Evolutionary conservation across 2,888 invertebrate species (phyloP), one percentile per base, ranked within the genome.

Genomic region (Chouioia cunea): DNA sequence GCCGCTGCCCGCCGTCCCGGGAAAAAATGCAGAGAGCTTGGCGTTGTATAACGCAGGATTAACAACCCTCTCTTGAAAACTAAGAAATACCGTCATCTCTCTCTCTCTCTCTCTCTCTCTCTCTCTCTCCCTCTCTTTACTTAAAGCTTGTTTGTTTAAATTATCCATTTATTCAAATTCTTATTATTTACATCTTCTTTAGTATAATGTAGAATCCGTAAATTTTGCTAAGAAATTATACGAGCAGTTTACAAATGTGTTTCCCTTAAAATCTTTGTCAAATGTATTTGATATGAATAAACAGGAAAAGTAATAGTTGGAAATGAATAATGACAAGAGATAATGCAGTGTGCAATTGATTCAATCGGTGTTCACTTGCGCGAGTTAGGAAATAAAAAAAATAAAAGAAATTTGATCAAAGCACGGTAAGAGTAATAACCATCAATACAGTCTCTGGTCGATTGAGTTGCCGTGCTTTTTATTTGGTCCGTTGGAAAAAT

Each of bases 401-500:
- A 18, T 2, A 23, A 54, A 54, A 27, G 23, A 54, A 65, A 68
- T 68, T 69, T 68, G 52, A 73, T 71, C 71, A 68, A 63, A 36
- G 36, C 71, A 56, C 50, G 36, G 16, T 23, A 58, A 68, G 60
- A 63, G 65, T 68, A 65, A 73, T 71, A 71, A 73, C 73, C 68
- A 71, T 73, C 70, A 56, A 67, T 67, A 67, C 60, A 16, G 62
- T 22, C 43, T 47, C 23, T 58, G 53, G 58, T 67, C 73, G 70
- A 73, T 70, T 70, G 70, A 73, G 52, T 70, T 20, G 60, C 56
- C 59, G 70, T 47, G 70, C 60, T 70, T 70, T 70, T 73, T 73
- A 70, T 73, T 73, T 64, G 47, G 16, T 52, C 56, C 36, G 70
- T 50, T 8, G 18, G 18, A 50, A 50, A 60, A 60, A 65, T 67